Conservation (phyloP, 1,140 invertebrate species). For the Myzus persicae region DNA sequence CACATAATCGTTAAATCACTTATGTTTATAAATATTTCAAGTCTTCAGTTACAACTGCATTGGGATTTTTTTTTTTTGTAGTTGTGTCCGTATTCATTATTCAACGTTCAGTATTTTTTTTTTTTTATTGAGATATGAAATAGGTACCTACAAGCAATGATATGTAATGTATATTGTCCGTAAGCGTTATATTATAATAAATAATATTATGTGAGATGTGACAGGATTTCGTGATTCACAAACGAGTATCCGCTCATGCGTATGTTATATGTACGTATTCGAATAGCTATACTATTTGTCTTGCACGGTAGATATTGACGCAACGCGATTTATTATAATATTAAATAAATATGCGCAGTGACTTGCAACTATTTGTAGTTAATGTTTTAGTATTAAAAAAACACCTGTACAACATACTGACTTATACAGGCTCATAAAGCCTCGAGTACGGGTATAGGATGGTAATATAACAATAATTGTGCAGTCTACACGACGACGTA, state of each 20-base stretch:
- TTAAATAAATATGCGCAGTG: not conserved
- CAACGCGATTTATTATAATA: not conserved
- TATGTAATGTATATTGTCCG: not conserved
- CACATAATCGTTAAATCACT: not conserved
- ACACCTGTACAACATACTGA: not conserved
- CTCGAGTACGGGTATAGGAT: not conserved
- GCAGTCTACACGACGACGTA: not conserved
- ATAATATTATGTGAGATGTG: not conserved
- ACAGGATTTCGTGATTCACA: slow-evolving; percentile 36
- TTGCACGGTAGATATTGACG: slow-evolving; percentile 1
- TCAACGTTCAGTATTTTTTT: not conserved
- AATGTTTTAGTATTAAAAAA: not conserved
- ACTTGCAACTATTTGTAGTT: not conserved
- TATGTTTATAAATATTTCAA: not conserved
- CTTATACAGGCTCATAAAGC: not conserved
- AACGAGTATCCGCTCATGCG: not conserved
- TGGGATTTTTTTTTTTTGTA: not conserved
- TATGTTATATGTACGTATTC: not conserved
- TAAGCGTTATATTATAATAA: not conserved
- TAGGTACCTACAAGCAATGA: not conserved
- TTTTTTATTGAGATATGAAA: not conserved
- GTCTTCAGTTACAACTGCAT: not conserved
- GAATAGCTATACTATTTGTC: not conserved
- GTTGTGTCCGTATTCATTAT: not conserved
- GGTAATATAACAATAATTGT: not conserved